Base-by-base conservation (phyloP, 2,113 vertebrate species). In the Caracal caracal region DNA sequence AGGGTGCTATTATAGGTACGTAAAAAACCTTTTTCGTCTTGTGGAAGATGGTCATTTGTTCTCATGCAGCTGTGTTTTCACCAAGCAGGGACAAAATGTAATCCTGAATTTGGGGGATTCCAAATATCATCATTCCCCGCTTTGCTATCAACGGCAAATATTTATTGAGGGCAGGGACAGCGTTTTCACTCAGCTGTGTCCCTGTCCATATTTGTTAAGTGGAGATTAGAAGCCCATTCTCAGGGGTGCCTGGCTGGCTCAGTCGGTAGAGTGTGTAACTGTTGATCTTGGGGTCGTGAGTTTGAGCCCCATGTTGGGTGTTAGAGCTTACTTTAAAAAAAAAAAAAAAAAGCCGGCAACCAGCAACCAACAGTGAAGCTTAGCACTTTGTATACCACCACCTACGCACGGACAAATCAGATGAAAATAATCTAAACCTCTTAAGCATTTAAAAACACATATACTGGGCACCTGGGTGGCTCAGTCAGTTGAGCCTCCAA, bases 21-120 rank as follows among this genome's bases (percentile, higher is more conserved):
- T 85, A 16, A 40, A 86, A 94, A 81, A 73, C 2, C 10, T 28
- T 85, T 87, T 75, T 85, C 40, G 40, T 82, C 30, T 20, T 85
- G 59, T 56, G 17, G 19, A 82, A 94, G 93, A 93, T 10, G 43
- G 35, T 59, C n/a, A 26, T 90, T 90, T 96, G 16, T 83, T 83
- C 33, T 89, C 56, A 33, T 20, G 30, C 28, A 89, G 22, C 56
- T 75, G 28, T 30, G 5, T 80, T 84, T 92, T 92, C 70, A 94
- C 26, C 47, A 66, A 49, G 70, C 80, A 61, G 66, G 71, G 53
- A 71, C 11, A 40, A 90, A 88, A 59, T 2, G 0, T 76, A 63
- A 79, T 28, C 80, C 47, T 66, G 28, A 88, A 84, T 81, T 47
- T 68, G 24, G 40, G 81, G 20, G 17, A 51, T 93, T 92, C 28